Conservation (phyloP, 2,888 invertebrate species). For the Bimastos eiseni region DNA sequence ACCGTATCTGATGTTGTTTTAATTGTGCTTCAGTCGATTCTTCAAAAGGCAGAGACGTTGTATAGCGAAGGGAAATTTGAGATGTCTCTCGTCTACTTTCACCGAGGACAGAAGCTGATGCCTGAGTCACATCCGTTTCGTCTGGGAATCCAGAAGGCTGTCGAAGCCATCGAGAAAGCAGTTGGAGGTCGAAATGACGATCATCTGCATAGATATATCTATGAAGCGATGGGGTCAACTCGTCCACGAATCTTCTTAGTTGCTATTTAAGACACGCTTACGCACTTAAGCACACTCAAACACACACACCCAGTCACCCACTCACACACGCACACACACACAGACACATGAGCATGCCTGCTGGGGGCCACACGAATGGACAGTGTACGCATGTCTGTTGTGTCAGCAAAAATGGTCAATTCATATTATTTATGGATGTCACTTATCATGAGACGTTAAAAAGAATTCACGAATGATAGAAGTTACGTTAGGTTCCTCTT, state of each 20-base stretch:
- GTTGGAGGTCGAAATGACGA: conserved; percentile 66
- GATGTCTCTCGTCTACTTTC: conserved; percentile 84
- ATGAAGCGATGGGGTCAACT: background rate
- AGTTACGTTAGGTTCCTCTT: too few species aligned
- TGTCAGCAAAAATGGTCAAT: too few species aligned
- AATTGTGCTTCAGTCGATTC: conserved; percentile 71
- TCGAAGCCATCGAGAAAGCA: conserved; percentile 86
- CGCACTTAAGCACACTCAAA: too few species aligned
- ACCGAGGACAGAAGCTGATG: conserved; percentile 78
- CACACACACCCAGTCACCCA: too few species aligned
- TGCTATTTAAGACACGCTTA: background rate
- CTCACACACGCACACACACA: too few species aligned
- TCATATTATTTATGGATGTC: too few species aligned
- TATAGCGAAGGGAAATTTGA: conserved; percentile 89
- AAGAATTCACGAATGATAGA: too few species aligned
- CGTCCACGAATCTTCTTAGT: background rate
- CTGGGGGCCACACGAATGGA: too few species aligned
- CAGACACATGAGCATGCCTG: too few species aligned
- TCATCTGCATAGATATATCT: background rate
- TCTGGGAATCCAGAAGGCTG: conserved; percentile 82
- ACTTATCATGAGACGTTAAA: too few species aligned
- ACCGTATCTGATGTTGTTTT: background rate
- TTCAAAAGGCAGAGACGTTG: conserved; percentile 85
- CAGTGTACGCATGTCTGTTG: too few species aligned
- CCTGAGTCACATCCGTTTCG: conserved; percentile 75